Conservation (phyloP, 2,113 vertebrate species). For the Amphiprion percula region DNA sequence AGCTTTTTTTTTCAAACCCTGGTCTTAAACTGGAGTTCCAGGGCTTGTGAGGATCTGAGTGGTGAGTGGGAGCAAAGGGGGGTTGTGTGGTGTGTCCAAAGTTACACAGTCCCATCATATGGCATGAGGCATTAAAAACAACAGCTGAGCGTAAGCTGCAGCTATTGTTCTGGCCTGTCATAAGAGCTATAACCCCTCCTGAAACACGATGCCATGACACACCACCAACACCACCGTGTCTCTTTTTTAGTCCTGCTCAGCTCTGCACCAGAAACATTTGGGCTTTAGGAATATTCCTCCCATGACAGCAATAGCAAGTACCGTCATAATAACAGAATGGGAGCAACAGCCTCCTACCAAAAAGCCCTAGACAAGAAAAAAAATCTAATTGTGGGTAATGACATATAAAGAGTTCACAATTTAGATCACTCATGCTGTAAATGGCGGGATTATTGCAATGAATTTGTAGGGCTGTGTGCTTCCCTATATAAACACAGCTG, state of each 20-base stretch:
- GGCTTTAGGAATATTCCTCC: conserved; percentile 56
- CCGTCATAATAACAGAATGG: conserved; percentile 36
- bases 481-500: conserved; percentile 35
- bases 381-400: conserved; percentile 13
- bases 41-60: conserved; percentile 36
- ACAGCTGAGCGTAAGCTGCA: conserved; percentile 82
- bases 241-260: conserved; percentile 65
- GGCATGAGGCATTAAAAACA: conserved; percentile 74
- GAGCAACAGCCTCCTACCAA: conserved; percentile 27
- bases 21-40: conserved; percentile 17
- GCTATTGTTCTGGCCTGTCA: conserved; percentile 80
- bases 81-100: conserved; percentile 69
- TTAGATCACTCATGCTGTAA: conserved; percentile 37
- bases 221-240: conserved; percentile 18
- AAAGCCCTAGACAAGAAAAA: not conserved
- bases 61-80: conserved; percentile 31
- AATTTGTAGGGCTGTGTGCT: conserved; percentile 26
- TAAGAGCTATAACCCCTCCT: conserved; percentile 66
- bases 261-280: conserved; percentile 62
- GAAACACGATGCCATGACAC: conserved; percentile 71
- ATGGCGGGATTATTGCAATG: conserved; percentile 30
- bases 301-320: conserved; percentile 46
- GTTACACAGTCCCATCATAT: conserved; percentile 73
- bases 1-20: not conserved
- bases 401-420: conserved; percentile 30